Evolutionary conservation across 2,888 invertebrate genomes (phyloP), one percentile per base, ranked within the genome.

Genomic region (Pelosia muscerda): DNA sequence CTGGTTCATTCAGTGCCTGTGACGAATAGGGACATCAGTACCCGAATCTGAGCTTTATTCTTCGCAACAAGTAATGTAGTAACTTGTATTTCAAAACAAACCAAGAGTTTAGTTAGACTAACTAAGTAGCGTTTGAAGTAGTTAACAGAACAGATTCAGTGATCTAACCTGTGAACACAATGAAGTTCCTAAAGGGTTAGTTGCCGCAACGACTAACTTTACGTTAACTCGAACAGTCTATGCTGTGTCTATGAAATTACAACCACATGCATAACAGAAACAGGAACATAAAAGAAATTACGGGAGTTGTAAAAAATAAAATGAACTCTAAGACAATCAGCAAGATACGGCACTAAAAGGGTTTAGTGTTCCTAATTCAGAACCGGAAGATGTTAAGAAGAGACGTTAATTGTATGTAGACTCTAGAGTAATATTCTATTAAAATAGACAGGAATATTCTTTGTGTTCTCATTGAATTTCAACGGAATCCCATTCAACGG

Each of bases 331-430:
- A 80, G 77, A 81, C 82, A 83, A 85, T 86, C 77, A 84, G 77
- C 78, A 78, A 73, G 78, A 82, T 73, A 75, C 71, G 79, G 71
- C 80, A 86, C 76, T 86, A 87, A 85, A 87, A 79, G 82, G 82
- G 84, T 88, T 84, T 77, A 86, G 78, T 72, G n/a, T n/a, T n/a
- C n/a, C 81, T 84, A 83, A 69, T 28, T 57, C 5, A 86, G 79
- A 84, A 78, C 80, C 75, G 57, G 72, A 79, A 83, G 82, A 85
- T 82, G 84, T 71, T 71, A 72, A 82, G 79, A 76, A 74, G 67
- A 75, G 79, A 78, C 78, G 81, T 83, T 86, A 86, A 87, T 88
- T 87, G 87, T 85, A 85, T 81, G 82, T 80, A 82, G 81, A 63
- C 60, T 71, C 66, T 75, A 60, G 75, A 80, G 74, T 79, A 75